These are phyloP conservation scores for Porites australiensis DNA, from an alignment of 64 coral and sea anemone genomes.

Conservation along the genomic window DNA sequence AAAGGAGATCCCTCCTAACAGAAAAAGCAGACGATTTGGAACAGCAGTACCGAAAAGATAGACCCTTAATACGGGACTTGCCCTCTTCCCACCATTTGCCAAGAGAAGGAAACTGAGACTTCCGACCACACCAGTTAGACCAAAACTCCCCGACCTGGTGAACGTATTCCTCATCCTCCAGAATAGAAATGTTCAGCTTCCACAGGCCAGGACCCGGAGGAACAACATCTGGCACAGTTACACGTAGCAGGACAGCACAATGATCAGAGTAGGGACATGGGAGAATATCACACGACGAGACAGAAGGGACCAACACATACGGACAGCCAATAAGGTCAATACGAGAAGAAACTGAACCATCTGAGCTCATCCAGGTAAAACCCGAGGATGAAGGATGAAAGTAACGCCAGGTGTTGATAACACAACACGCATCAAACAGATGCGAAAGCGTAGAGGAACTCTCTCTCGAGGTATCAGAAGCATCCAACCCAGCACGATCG, in stretches of 20 bases:
- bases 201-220: conserved; percentile 13
- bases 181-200: conserved; percentile 26
- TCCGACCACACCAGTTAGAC: not conserved
- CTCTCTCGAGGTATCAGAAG: no score
- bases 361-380: not conserved
- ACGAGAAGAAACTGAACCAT: not conserved
- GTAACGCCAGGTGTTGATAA: not conserved
- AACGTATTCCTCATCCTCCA: not conserved
- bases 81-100: conserved; percentile 50
- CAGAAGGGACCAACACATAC: not conserved
- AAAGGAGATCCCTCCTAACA: not conserved
- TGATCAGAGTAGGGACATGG: conserved; percentile 52
- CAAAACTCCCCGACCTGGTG: not conserved
- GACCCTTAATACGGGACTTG: not conserved
- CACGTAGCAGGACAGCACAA: conserved; percentile 26
- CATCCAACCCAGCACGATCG: no score
- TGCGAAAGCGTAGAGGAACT: not conserved
- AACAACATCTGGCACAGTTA: not conserved
- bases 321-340: conserved; percentile 8
- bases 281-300: not conserved
- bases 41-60: not conserved
- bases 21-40: no score
- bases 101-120: not conserved
- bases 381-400: not conserved
- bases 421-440: not conserved